phyloP scores from a whole-genome alignment of 2,797 vertebrate genomes.

The Parambassis ranga region DNA sequence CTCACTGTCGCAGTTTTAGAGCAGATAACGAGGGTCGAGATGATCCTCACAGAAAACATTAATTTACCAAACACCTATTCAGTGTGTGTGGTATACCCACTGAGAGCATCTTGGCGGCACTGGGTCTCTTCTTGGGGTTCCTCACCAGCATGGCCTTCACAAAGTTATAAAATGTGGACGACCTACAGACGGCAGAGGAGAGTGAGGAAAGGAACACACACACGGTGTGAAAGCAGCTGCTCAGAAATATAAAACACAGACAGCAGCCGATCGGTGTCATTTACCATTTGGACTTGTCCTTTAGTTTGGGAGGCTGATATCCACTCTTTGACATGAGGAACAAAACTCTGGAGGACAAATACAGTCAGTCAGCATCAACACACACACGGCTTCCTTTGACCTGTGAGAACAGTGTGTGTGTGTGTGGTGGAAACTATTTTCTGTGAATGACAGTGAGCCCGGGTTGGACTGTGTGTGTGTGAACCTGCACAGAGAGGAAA shows the following conservation, averaged over 20 bases:
- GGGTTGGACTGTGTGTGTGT: too few relatives aligned
- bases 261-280: background rate
- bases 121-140: conserved; percentile 89
- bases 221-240: background rate
- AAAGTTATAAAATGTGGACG: conserved; percentile 87
- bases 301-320: conserved; percentile 91
- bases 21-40: too few relatives aligned
- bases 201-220: background rate
- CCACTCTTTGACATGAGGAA: conserved; percentile 95
- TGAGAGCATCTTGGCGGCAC: conserved; percentile 87
- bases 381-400: background rate
- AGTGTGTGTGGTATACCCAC: conserved; percentile 66
- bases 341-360: conserved; percentile 78
- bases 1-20: too few relatives aligned
- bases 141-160: conserved; percentile 88
- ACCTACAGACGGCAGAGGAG: conserved; percentile 66
- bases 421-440: too few relatives aligned
- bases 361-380: background rate
- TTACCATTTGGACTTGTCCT: conserved; percentile 90
- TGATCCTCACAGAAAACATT: too few relatives aligned
- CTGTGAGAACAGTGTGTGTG: background rate
- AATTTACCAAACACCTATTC: too few relatives aligned
- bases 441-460: too few relatives aligned
- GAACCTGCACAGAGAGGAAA: too few relatives aligned
- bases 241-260: background rate